These are phyloP conservation scores for Hyppa rectilinea DNA, from an alignment of 2,888 invertebrate genomes.

Conservation along the genomic window DNA sequence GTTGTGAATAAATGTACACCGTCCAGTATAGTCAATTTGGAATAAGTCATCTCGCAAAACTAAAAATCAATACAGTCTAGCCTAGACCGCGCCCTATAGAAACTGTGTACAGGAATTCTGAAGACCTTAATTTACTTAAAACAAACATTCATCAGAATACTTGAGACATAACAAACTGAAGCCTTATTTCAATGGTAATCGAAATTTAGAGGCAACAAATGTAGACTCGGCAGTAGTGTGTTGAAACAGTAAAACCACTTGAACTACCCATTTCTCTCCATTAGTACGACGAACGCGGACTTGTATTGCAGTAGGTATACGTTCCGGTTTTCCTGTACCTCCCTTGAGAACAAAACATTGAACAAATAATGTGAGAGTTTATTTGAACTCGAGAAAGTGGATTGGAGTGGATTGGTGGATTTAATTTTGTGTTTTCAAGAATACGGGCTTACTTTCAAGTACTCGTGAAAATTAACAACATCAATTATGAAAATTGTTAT, in stretches of 20 bases:
- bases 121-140: background rate
- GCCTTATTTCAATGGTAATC: constrained; percentile 28
- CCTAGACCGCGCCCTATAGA: background rate
- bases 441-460: background rate
- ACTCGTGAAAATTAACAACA: no score
- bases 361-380: constrained; percentile 12
- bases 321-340: constrained; percentile 11
- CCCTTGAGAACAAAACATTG: constrained; percentile 9
- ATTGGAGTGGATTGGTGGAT: background rate
- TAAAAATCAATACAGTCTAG: background rate
- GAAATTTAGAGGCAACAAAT: constrained; percentile 42
- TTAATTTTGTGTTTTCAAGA: background rate
- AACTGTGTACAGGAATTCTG: no score
- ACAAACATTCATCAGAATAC: background rate
- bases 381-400: constrained; percentile 5
- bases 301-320: constrained; percentile 11
- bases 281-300: constrained; percentile 32
- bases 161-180: constrained; percentile 13
- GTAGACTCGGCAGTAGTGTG: background rate
- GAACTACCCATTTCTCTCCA: constrained; percentile 48
- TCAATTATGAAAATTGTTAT: no score
- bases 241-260: constrained; percentile 31
- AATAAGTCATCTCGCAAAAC: no score
- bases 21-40: background rate
- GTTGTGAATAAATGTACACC: background rate